These are phyloP conservation scores for Stictonetta naevosa DNA, from an alignment of 2,113 vertebrate species.

Conservation along the genomic window DNA sequence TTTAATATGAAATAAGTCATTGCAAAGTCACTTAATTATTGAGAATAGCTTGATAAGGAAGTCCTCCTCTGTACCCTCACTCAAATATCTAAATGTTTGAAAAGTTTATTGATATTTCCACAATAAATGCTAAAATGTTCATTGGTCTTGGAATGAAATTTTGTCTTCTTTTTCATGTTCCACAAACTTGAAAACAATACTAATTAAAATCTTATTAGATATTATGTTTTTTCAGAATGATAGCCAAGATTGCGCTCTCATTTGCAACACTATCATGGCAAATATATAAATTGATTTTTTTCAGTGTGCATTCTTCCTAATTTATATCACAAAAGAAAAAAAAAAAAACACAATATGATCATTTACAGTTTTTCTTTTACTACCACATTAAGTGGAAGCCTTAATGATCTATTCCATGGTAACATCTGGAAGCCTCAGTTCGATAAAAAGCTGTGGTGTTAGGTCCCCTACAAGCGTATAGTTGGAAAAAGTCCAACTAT, in stretches of 20 bases:
- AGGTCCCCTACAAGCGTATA: background rate
- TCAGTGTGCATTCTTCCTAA: background rate
- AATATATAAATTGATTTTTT: background rate
- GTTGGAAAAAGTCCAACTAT: background rate
- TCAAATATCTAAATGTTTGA: background rate
- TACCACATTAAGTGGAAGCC: background rate
- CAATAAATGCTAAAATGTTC: background rate
- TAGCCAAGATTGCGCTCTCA: background rate
- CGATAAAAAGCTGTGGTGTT: background rate
- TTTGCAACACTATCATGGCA: background rate
- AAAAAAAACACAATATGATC: background rate
- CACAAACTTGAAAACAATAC: background rate
- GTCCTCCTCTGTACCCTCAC: background rate
- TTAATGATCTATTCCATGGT: background rate
- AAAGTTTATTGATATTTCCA: background rate
- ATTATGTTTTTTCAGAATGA: background rate
- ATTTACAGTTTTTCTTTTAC: background rate
- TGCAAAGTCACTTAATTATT: background rate
- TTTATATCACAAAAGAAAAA: background rate
- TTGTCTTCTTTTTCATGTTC: slow-evolving; percentile 1
- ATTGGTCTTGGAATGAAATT: background rate
- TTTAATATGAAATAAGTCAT: background rate
- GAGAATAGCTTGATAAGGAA: background rate
- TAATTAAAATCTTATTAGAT: slow-evolving; percentile 3
- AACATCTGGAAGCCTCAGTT: slow-evolving; percentile 31